Conservation (phyloP, 2,888 invertebrate genomes). For the Drosophila limbata region DNA sequence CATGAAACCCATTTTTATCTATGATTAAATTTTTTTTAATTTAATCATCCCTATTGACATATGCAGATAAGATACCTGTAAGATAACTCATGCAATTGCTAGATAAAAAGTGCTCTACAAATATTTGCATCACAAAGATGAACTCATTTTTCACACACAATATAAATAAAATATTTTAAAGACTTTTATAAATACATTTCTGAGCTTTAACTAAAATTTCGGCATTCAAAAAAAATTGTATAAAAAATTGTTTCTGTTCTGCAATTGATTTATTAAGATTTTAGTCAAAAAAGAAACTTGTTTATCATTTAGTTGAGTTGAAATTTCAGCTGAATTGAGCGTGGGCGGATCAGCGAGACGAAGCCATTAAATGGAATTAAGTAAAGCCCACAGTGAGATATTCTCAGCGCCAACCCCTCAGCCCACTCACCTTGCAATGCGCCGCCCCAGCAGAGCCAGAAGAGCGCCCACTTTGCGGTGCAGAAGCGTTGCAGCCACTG, state of each 20-base stretch:
- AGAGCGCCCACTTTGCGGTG: constrained; percentile 91
- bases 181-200: too few relatives aligned
- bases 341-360: constrained; percentile 53
- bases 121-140: constrained; percentile 10
- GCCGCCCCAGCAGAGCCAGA: constrained; percentile 93
- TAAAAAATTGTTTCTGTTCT: not conserved
- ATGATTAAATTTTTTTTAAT: constrained; percentile 10
- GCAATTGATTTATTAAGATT: not conserved
- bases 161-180: not conserved
- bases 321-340: constrained; percentile 21
- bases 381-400: constrained; percentile 25
- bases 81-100: not conserved
- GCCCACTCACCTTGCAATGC: constrained; percentile 89
- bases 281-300: not conserved
- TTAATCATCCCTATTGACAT: constrained; percentile 12
- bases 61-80: constrained; percentile 15
- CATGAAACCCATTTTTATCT: not conserved
- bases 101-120: not conserved
- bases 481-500: constrained; percentile 89
- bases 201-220: too few relatives aligned
- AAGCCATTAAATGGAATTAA: constrained; percentile 61
- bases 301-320: constrained; percentile 2
- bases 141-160: constrained; percentile 1
- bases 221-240: too few relatives aligned
- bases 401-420: not conserved